Conservation (phyloP, 2,888 invertebrate genomes). For the Hemaris fuciformis region DNA sequence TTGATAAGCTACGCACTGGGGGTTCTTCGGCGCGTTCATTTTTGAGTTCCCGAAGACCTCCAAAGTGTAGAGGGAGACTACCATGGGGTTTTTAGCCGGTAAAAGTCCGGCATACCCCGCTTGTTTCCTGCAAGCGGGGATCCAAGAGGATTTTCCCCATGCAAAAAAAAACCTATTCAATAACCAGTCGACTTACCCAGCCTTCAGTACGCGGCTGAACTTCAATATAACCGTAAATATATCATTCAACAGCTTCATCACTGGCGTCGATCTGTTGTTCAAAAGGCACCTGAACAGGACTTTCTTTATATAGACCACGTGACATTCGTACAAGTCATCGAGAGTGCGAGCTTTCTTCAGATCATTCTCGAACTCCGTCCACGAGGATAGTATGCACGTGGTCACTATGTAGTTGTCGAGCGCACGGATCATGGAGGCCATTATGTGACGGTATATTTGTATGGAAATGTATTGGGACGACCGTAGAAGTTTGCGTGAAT, state of each 20-base stretch:
- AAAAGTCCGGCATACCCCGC: too few species aligned
- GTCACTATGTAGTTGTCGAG: slow-evolving; percentile 89
- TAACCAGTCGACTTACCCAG: slow-evolving; percentile 60
- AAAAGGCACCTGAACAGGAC: slow-evolving; percentile 88
- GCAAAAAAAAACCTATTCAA: too few species aligned
- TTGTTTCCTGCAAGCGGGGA: too few species aligned
- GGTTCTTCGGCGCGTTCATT: too few species aligned
- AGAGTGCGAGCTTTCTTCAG: slow-evolving; percentile 84
- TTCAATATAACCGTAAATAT: slow-evolving; percentile 87
- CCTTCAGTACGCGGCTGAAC: slow-evolving; percentile 83
- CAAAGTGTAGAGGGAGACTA: too few species aligned
- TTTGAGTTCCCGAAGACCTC: too few species aligned
- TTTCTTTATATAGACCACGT: slow-evolving; percentile 88
- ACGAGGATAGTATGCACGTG: slow-evolving; percentile 87
- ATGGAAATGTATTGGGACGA: slow-evolving; percentile 87
- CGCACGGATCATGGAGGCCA: slow-evolving; percentile 88
- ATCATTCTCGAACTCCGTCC: slow-evolving; percentile 87
- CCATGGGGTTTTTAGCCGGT: too few species aligned
- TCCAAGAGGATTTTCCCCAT: too few species aligned
- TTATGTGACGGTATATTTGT: slow-evolving; percentile 87
- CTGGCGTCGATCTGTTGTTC: slow-evolving; percentile 85
- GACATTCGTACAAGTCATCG: slow-evolving; percentile 87
- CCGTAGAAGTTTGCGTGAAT: slow-evolving; percentile 70
- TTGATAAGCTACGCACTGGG: too few species aligned
- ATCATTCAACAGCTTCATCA: slow-evolving; percentile 86